Evolutionary conservation across 2,888 invertebrate species (phyloP), one percentile per base, ranked within the genome.

Genomic region (Epinotia demarniana): DNA sequence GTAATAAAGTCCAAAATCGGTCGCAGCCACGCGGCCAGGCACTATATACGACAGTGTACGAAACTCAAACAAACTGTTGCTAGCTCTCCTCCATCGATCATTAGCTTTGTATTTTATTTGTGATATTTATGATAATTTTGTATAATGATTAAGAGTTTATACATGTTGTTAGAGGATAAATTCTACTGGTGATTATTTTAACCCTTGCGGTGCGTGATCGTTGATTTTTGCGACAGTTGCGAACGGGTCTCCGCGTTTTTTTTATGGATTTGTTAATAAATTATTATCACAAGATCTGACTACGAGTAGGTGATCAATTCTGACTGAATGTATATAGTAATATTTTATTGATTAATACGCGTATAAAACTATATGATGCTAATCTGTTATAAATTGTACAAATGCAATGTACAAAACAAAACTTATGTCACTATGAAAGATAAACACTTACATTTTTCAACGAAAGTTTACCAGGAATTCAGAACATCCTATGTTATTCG

Each of bases 51-150:
- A 18, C 43, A 67, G 23, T 55, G 27, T 58, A 73, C 4, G 55
- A 61, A 68, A 62, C 57, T 33, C 16, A 39, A 61, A 61, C 12
- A 53, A 68, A 73, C 74, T 60, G 64, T 70, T 71, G 71, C 75
- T 72, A 67, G 66, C 70, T 75, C 61, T 62, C 49, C 72, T 68
- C 67, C 61, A 72, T 72, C 67, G 66, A 75, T 74, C 69, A 74
- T 75, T 75, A 75, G 85, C 87, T 87, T 85, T 85, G 88, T 90
- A 88, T 92, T 91, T 92, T 86, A 87, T 93, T 93, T 93, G 93
- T 93, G 93, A 93, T 93, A 93, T 92, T 90, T 89, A 90, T 88
- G 87, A 90, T 92, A 90, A 91, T 92, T 92, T 92, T 92, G 89
- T 91, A 87, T 89, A 87, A 89, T 84, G 81, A 83, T 86, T 91